Evolutionary conservation across 2,888 invertebrate species (phyloP), one percentile per base, ranked within the genome.

Genomic region (Polydesmus complanatus): DNA sequence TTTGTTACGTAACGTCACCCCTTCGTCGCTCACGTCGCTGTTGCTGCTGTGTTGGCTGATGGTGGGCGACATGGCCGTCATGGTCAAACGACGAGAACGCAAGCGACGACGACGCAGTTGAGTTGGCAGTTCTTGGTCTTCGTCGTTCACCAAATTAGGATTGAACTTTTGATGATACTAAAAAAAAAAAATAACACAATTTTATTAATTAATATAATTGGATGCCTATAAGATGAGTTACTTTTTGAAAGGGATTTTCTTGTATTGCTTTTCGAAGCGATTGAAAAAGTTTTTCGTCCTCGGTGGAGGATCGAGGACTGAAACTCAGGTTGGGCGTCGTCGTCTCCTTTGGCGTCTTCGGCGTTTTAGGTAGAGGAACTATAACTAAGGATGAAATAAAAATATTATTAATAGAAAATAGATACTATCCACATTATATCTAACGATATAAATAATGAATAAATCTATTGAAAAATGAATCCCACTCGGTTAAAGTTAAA

Each of bases 101-200:
- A 67, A 57, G n/a, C 67, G 65, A 18, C 69, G 67, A 14, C 64
- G 61, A 26, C 67, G 66, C 14, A 69, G 63, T 53, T 69, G 69
- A 1, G 65, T 64, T 2, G 60, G 59, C 54, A 69, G 53, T 51
- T 69, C 69, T 59, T 68, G 67, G 19, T 69, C 66, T 52, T 68
- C 68, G 48, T 68, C 69, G 25, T 65, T 64, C 23, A 69, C 66
- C 54, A 69, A 63, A 58, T 69, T 69, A 18, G 66, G 69, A 56
- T 69, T 69, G 64, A 69, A 69, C 58, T 68, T 68, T 26, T 67
- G 65, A 56, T 69, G 69, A 22, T 65, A 65, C 69, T 69, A 57
- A 19, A 65, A 37, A 37, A 22, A 58, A 19, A 14, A 62, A 62
- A 50, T 27, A 61, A n/a, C 11, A 3, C 5, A n/a, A 51, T 51